Conservation (phyloP, 2,797 vertebrate genomes). For the Cynodonichthys magdalenae region DNA sequence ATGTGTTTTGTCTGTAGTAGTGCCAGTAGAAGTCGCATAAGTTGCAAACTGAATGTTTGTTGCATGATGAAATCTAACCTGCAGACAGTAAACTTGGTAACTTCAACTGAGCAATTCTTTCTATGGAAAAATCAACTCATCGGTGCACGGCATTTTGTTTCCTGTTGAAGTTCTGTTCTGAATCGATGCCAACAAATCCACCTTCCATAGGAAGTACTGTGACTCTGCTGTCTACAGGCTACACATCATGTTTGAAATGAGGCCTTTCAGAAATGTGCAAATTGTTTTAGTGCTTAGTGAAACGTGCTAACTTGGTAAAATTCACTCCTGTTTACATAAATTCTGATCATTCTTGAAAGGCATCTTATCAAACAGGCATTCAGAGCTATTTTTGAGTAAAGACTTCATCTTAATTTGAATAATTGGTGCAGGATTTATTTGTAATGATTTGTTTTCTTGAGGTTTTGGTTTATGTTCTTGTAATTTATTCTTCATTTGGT, state of each 20-base stretch:
- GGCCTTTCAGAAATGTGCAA: conserved; percentile 77
- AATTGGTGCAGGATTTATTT: conserved; percentile 25
- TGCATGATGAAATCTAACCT: conserved; percentile 84
- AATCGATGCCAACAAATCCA: conserved; percentile 50
- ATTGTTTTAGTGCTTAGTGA: conserved; percentile 29
- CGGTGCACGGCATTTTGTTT: conserved; percentile 58
- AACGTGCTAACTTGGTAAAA: conserved; percentile 22
- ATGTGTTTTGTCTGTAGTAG: conserved; percentile 66
- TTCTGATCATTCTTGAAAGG: conserved; percentile 73
- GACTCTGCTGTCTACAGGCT: conserved; percentile 84
- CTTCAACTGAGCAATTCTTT: conserved; percentile 56
- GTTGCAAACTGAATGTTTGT: conserved; percentile 80
- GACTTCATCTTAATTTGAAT: conserved; percentile 46
- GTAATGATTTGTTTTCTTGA: conserved; percentile 32
- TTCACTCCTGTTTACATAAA: conserved; percentile 29
- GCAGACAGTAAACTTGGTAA: conserved; percentile 80
- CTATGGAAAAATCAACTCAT: conserved; percentile 54
- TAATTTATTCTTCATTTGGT: conserved; percentile 34
- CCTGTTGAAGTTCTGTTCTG: conserved; percentile 32
- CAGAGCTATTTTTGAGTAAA: conserved; percentile 64
- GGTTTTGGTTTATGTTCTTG: conserved; percentile 40
- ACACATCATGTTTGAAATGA: conserved; percentile 82
- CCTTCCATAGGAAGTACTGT: conserved; percentile 61
- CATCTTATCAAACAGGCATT: conserved; percentile 83
- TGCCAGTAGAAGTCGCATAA: conserved; percentile 75